Evolutionary conservation across 2,888 invertebrate genomes (phyloP).

Genomic region (Epistrophella euchroma): DNA sequence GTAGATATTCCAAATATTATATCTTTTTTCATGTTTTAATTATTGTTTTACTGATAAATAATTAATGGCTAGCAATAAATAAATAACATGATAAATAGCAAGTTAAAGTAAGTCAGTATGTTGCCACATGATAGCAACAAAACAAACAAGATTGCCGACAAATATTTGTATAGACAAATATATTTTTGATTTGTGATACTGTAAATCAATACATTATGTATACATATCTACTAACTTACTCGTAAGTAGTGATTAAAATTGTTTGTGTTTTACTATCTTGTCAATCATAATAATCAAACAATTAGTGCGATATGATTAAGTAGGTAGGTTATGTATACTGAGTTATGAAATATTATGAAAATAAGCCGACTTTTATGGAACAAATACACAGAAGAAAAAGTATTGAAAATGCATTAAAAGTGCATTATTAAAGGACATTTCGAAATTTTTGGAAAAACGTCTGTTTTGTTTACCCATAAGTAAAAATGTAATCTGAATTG

Average conservation of each 20-base stretch:
- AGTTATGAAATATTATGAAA: neutral
- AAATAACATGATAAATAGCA: neutral
- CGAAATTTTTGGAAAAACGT: too few species aligned
- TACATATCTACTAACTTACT: neutral
- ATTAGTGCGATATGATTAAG: constrained; percentile 17
- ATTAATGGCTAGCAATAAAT: neutral
- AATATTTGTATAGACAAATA: neutral
- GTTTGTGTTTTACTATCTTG: constrained; percentile 12
- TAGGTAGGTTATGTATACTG: too few species aligned
- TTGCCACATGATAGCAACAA: constrained; percentile 10
- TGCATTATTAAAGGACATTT: too few species aligned
- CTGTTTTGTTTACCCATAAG: too few species aligned
- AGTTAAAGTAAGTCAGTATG: constrained; percentile 8
- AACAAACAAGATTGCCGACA: neutral
- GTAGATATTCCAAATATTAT: constrained; percentile 7
- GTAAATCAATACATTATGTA: constrained; percentile 5
- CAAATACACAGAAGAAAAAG: too few species aligned
- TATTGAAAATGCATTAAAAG: too few species aligned
- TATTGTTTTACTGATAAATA: neutral
- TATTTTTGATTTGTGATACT: constrained; percentile 5
- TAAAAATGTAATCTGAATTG: too few species aligned
- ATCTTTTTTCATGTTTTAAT: constrained; percentile 1
- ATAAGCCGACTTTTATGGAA: neutral
- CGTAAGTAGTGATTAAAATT: neutral
- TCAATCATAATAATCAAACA: constrained; percentile 29